These are phyloP conservation scores for Morone saxatilis DNA, from an alignment of 2,113 vertebrate species.

Conservation along the genomic window DNA sequence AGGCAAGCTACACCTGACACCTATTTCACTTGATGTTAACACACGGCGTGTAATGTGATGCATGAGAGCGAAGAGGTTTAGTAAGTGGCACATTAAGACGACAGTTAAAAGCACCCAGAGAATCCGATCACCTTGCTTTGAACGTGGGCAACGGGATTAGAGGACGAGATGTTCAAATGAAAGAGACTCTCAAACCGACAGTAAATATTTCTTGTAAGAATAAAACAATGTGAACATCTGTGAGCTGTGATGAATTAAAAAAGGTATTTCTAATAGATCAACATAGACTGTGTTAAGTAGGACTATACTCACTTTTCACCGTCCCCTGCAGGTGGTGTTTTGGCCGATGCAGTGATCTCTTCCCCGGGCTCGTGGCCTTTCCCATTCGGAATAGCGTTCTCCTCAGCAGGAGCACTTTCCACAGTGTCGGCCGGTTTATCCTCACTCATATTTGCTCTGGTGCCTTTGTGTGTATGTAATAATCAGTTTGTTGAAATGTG, in stretches of 20 bases:
- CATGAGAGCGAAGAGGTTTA: not conserved
- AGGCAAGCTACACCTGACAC: not conserved
- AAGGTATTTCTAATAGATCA: not conserved
- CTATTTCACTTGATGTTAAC: not conserved
- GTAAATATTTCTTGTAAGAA: not conserved
- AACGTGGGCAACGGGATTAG: not conserved
- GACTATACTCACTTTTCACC: slow-evolving; percentile 80
- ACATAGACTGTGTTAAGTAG: not conserved
- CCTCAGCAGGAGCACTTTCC: slow-evolving; percentile 76
- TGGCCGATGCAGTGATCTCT: slow-evolving; percentile 70
- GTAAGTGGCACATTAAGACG: not conserved
- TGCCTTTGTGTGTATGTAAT: slow-evolving; percentile 1
- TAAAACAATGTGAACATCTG: not conserved
- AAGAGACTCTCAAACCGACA: not conserved
- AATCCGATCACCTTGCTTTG: not conserved
- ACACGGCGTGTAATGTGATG: not conserved
- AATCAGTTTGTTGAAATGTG: slow-evolving; percentile 21
- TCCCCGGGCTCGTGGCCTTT: slow-evolving; percentile 82
- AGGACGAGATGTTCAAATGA: not conserved
- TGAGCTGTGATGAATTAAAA: not conserved
- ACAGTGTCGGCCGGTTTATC: slow-evolving; percentile 69
- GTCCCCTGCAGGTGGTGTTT: slow-evolving; percentile 71
- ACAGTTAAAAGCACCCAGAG: not conserved
- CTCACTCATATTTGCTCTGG: slow-evolving; percentile 72
- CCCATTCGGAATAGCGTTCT: slow-evolving; percentile 83